Conservation (phyloP, 2,113 vertebrate species). For the Chamaetylas fuelleborni region DNA sequence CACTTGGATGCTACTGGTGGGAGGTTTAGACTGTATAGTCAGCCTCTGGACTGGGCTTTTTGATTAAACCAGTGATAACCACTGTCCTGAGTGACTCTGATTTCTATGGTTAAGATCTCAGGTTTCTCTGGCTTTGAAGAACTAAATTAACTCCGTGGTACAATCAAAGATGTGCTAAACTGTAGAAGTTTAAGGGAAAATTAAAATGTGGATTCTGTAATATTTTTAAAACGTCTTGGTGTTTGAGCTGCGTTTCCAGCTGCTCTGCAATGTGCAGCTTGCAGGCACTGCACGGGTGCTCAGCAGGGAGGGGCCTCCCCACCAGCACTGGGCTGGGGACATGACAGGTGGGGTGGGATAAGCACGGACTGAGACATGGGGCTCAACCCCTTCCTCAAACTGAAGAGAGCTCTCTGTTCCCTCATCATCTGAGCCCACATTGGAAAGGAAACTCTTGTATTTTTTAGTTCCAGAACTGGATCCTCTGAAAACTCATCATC, state of each 20-base stretch:
- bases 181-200: neutral
- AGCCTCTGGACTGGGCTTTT: neutral
- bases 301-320: neutral
- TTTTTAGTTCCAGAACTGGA: neutral
- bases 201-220: neutral
- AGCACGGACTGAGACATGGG: neutral
- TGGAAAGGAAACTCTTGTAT: neutral
- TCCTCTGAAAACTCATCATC: neutral
- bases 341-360: fast-evolving
- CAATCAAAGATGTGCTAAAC: neutral
- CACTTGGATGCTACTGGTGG: neutral
- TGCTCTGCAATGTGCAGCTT: neutral
- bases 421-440: fast-evolving
- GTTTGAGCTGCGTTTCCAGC: fast-evolving
- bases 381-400: neutral
- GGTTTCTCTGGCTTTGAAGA: neutral
- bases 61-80: neutral
- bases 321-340: neutral
- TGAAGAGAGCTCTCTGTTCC: neutral
- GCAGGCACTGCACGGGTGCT: neutral
- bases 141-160: neutral
- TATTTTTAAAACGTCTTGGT: neutral
- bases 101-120: neutral
- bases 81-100: neutral
- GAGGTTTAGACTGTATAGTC: neutral